A percentile compares a stretch with the other conserved stretches of the same genome.
phyloP scores from a whole-genome alignment of 2,113 vertebrate species.

The Tragelaphus buxtoni region DNA sequence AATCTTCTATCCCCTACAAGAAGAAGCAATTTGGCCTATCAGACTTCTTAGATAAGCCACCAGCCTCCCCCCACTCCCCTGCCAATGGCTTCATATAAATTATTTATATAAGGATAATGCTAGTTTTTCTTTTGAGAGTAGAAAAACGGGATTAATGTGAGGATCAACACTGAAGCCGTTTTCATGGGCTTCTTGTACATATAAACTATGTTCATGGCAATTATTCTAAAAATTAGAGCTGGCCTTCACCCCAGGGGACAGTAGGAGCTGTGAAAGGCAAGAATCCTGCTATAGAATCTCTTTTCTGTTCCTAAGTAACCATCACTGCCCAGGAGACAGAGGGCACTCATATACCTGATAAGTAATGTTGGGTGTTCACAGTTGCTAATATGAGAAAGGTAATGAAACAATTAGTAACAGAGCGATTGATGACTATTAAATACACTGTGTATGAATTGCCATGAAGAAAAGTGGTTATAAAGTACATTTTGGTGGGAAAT shows the following conservation, averaged over 20 bases:
- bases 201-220: not conserved
- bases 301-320: not conserved
- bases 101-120: constrained; percentile 65
- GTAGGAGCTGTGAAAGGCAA: not conserved
- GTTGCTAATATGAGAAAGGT: constrained; percentile 8
- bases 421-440: not conserved
- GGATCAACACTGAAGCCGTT: constrained; percentile 48
- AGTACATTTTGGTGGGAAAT: not conserved
- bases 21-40: constrained; percentile 39
- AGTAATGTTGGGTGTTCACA: constrained; percentile 17
- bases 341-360: not conserved
- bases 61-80: not conserved
- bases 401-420: not conserved
- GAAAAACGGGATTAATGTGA: constrained; percentile 55
- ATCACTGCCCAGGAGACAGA: not conserved
- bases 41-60: constrained; percentile 11
- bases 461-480: constrained; percentile 43
- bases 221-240: constrained; percentile 35
- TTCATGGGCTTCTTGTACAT: not conserved
- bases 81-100: constrained; percentile 59
- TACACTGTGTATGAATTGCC: not conserved
- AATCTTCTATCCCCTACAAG: not conserved
- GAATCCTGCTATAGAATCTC: accelerated
- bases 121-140: constrained; percentile 26
- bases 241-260: not conserved